A percentile compares a stretch with the other conserved stretches of the same genome.
Conservation (phyloP, 2,888 invertebrate species). For the Cinara cedri region DNA sequence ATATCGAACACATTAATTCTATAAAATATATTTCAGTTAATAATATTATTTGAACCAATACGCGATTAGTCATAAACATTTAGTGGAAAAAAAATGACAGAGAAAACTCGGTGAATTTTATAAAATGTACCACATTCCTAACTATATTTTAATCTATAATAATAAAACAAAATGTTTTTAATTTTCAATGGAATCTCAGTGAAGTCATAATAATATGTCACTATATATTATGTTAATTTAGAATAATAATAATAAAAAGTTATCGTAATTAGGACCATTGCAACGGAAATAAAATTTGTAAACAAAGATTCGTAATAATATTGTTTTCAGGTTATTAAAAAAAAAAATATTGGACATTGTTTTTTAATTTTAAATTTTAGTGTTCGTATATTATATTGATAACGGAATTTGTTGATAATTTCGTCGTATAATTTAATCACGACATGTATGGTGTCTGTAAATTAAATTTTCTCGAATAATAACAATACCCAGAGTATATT, state of each 20-base stretch:
- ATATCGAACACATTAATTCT: too few species aligned
- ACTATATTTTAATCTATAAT: too few species aligned
- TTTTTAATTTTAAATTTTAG: background rate
- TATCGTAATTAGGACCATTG: background rate
- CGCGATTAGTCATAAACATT: too few species aligned
- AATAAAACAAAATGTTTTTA: too few species aligned
- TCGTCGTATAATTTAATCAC: background rate
- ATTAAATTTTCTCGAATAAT: too few species aligned
- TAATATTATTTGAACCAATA: too few species aligned
- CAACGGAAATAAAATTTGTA: background rate
- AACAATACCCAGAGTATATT: too few species aligned
- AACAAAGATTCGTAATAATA: background rate
- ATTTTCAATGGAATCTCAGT: background rate
- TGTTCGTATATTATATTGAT: background rate
- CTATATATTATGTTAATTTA: background rate
- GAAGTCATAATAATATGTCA: background rate
- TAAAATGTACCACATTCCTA: too few species aligned
- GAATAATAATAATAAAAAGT: background rate
- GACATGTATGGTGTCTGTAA: too few species aligned
- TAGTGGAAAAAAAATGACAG: too few species aligned
- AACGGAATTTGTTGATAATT: background rate
- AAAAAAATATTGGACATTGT: too few species aligned
- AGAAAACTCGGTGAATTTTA: background rate
- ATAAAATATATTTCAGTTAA: too few species aligned
- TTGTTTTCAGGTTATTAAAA: background rate